Percentiles rank a stretch among this genome's conserved stretches.
phyloP scores from a whole-genome alignment of 2,888 invertebrate genomes.

The Choreutis nemorana region DNA sequence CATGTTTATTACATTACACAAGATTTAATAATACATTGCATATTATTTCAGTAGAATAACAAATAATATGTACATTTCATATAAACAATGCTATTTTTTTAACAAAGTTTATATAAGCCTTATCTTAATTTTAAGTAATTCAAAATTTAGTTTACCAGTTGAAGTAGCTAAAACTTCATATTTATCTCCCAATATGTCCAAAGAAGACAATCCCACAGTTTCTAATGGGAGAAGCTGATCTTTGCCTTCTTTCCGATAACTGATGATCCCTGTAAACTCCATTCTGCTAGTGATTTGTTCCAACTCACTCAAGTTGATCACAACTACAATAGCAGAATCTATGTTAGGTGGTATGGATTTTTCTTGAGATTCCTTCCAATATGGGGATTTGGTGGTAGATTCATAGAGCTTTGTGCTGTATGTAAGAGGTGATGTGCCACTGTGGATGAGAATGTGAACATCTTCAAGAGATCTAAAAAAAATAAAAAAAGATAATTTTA shows the following conservation, averaged over 20 bases:
- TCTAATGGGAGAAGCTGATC: conserved; percentile 32
- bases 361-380: conserved; percentile 24
- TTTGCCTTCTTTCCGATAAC: conserved; percentile 22
- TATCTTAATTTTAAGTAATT: background rate
- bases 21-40: background rate
- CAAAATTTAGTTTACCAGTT: background rate
- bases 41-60: background rate
- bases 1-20: background rate
- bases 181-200: conserved; percentile 26
- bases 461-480: conserved; percentile 33
- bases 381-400: conserved; percentile 18
- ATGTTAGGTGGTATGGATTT: conserved; percentile 15
- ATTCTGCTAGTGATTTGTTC: conserved; percentile 23
- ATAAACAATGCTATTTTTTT: background rate
- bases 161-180: conserved; percentile 33
- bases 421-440: conserved; percentile 18
- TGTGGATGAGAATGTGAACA: conserved; percentile 28
- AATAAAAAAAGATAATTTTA: background rate
- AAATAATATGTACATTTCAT: background rate
- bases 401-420: conserved; percentile 38
- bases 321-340: conserved; percentile 20
- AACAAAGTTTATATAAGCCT: background rate
- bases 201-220: conserved; percentile 25
- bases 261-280: conserved; percentile 29
- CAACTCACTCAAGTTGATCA: conserved; percentile 30